Evolutionary conservation across 2,888 invertebrate species (phyloP).

Genomic region (Meloe dianella): DNA sequence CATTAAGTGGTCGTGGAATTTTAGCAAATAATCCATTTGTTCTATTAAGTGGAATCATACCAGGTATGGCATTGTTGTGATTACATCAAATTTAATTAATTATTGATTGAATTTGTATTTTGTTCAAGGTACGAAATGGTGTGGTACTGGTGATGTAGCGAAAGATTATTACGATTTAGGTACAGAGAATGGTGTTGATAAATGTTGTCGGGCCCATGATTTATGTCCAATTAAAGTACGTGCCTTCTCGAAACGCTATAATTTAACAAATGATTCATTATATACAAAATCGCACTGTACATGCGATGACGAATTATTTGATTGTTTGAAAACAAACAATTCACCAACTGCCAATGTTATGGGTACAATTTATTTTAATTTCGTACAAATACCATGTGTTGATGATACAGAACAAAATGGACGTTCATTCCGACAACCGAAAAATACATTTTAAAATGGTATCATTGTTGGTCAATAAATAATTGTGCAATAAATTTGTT

Average conservation of each 20-base stretch:
- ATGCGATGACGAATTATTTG: slow-evolving; percentile 83
- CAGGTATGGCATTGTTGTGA: too few species aligned
- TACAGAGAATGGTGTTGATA: slow-evolving; percentile 72
- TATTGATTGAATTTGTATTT: not conserved
- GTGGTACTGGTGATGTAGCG: slow-evolving; percentile 89
- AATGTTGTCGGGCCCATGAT: slow-evolving; percentile 90
- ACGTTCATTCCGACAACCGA: slow-evolving; percentile 62
- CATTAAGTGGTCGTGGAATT: slow-evolving; percentile 54
- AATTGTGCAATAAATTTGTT: too few species aligned
- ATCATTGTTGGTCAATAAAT: not conserved
- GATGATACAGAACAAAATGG: slow-evolving; percentile 60
- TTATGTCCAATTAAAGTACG: slow-evolving; percentile 83
- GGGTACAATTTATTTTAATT: slow-evolving; percentile 86
- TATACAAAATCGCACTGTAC: slow-evolving; percentile 90
- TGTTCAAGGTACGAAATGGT: slow-evolving; percentile 85
- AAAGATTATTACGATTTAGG: slow-evolving; percentile 85
- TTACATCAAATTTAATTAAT: not conserved
- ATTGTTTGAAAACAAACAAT: slow-evolving; percentile 72
- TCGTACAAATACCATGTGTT: slow-evolving; percentile 77
- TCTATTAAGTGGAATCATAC: slow-evolving; percentile 79
- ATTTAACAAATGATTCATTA: slow-evolving; percentile 81
- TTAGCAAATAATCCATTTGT: slow-evolving; percentile 72
- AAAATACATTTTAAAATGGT: slow-evolving; percentile 43
- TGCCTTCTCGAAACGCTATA: slow-evolving; percentile 75
- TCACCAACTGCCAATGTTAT: slow-evolving; percentile 76